Conservation (phyloP, 2,888 invertebrate species). For the Perdita meconis region DNA sequence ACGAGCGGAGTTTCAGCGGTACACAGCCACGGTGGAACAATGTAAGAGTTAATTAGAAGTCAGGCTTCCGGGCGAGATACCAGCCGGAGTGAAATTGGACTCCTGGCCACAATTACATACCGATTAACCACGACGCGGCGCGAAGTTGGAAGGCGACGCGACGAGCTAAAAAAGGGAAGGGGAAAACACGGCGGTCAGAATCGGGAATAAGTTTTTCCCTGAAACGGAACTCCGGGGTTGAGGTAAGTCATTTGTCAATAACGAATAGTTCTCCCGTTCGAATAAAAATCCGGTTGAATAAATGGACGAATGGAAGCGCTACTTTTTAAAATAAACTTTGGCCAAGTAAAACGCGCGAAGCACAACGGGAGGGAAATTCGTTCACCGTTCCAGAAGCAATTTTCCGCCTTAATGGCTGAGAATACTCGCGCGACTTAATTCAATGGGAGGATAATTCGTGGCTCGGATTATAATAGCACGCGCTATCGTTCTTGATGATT, state of each 20-base stretch:
- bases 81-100: constrained; percentile 12
- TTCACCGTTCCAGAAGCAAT: constrained; percentile 28
- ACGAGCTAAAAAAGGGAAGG: neutral
- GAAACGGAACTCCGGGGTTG: too few species aligned
- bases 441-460: constrained; percentile 44
- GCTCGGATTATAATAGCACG: constrained; percentile 34
- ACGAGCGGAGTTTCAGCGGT: neutral
- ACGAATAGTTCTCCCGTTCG: too few species aligned
- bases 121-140: constrained; percentile 26
- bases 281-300: too few species aligned
- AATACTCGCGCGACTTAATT: constrained; percentile 22
- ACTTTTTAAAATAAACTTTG: too few species aligned
- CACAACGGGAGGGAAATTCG: neutral
- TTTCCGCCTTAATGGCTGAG: constrained; percentile 39
- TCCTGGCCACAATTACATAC: constrained; percentile 25
- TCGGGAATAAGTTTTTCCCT: too few species aligned
- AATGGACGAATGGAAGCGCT: too few species aligned
- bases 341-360: neutral
- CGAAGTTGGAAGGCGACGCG: neutral
- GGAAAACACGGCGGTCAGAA: constrained; percentile 21
- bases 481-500: constrained; percentile 35
- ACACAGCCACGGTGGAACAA: neutral
- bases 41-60: constrained; percentile 2
- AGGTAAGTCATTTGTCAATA: too few species aligned
- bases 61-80: neutral